Evolutionary conservation across 2,888 invertebrate species (phyloP), one percentile per base, ranked within the genome.

Genomic region (Lithophane semibrunnea): DNA sequence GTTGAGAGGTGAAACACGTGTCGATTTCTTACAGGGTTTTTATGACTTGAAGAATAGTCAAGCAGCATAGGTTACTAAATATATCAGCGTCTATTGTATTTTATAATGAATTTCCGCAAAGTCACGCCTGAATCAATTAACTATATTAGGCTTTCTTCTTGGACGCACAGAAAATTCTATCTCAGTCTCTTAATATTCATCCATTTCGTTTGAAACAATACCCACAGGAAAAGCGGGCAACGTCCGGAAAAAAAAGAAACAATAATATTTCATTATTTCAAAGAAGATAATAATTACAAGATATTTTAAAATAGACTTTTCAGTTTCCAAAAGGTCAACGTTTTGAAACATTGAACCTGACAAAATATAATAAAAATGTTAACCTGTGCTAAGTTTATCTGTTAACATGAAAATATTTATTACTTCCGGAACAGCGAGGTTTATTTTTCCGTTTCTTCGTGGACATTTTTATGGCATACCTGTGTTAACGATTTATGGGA

Each of bases 401-500:
- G 68, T 75, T 82, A 82, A 67, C 72, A 66, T 76, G 67, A 86
- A 76, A 82, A 80, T 81, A 86, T 76, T 86, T 88, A 86, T 87
- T 66, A 80, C 78, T 80, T 86, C 88, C 86, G 75, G 37, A 66
- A 75, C 74, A 72, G 73, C 52, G 54, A 73, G 74, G 75, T 80
- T 86, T 81, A 74, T 80, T 86, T 77, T 88, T 86, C 79, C 82
- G 76, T 80, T 81, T 78, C 47, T 70, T 65, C 74, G 86, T 84
- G 82, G 80, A 80, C 77, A 79, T 84, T 86, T 87, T 87, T 86
- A 87, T 82, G 79, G 82, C 79, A 68, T 76, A 75, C 74, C 78
- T 79, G 77, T 80, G 82, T 86, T 77, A 60, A 84, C 52, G 71
- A 87, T 84, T 87, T 88, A 83, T 83, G 64, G 37, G 66, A 7